A percentile compares a stretch with the other conserved stretches of the same genome.
Evolutionary conservation across 2,113 vertebrate species (phyloP).

Genomic region (Neomonachus schauinslandi): DNA sequence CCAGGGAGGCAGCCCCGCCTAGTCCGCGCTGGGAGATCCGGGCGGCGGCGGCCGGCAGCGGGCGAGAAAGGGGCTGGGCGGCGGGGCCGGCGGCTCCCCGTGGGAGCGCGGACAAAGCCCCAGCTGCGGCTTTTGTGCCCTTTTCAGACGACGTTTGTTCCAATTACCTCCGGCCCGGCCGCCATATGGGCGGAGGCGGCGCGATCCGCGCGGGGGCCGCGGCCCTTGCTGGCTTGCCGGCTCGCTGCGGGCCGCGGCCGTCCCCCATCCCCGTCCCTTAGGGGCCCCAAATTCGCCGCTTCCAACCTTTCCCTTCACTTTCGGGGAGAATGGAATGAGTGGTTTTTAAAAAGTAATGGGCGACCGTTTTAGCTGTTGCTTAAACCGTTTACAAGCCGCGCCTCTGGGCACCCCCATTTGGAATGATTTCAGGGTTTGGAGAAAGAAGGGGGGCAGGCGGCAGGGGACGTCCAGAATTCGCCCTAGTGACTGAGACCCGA

Average conservation of each 20-base stretch:
- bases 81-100: slow-evolving; percentile 78
- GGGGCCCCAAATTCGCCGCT: slow-evolving; percentile 43
- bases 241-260: slow-evolving; percentile 1
- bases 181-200: slow-evolving; percentile 86
- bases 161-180: slow-evolving; percentile 84
- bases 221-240: neutral
- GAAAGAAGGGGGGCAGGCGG: neutral
- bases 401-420: neutral
- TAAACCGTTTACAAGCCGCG: neutral
- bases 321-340: neutral
- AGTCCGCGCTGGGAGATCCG: slow-evolving; percentile 82
- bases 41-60: slow-evolving; percentile 74
- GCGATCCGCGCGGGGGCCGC: slow-evolving; percentile 60
- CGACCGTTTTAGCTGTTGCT: neutral
- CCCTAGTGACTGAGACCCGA: neutral
- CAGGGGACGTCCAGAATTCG: neutral
- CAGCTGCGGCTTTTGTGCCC: slow-evolving; percentile 89
- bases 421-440: neutral
- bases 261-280: neutral
- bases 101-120: slow-evolving; percentile 85
- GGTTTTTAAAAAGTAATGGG: neutral
- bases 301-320: neutral
- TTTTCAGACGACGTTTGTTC: slow-evolving; percentile 87
- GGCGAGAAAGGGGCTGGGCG: slow-evolving; percentile 77
- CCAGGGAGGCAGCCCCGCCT: slow-evolving; percentile 58